Evolutionary conservation across 2,888 invertebrate genomes (phyloP).

Genomic region (Trisateles emortualis): DNA sequence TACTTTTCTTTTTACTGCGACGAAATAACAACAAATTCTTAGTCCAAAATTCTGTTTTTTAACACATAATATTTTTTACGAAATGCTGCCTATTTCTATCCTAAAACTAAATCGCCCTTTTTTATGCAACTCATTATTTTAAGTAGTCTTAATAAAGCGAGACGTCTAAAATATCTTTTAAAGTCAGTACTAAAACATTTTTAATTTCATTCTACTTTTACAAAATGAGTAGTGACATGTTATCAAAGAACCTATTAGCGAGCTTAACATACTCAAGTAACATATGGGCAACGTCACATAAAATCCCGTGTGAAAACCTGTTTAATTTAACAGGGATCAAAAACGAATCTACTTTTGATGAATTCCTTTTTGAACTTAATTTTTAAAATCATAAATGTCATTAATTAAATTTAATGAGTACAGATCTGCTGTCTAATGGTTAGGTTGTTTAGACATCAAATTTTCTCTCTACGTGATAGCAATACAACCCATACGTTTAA

Average conservation of each 20-base stretch:
- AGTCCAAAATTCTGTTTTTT: neutral
- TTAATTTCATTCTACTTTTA: constrained; percentile 28
- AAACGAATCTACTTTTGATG: constrained; percentile 25
- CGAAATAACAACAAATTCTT: neutral
- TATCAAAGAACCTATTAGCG: constrained; percentile 32
- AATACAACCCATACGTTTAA: too few species aligned
- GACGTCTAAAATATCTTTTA: neutral
- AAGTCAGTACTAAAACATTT: constrained; percentile 16
- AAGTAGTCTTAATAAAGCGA: neutral
- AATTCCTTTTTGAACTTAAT: neutral
- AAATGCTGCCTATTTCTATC: neutral
- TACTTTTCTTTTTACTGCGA: neutral
- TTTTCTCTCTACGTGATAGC: too few species aligned
- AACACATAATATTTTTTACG: neutral
- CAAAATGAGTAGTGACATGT: constrained; percentile 32
- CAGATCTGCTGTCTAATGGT: too few species aligned
- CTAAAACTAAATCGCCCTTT: neutral
- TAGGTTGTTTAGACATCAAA: too few species aligned
- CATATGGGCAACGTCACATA: constrained; percentile 19
- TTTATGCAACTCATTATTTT: neutral
- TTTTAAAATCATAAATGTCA: neutral
- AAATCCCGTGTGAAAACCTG: constrained; percentile 14
- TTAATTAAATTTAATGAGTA: too few species aligned
- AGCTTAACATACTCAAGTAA: constrained; percentile 3
- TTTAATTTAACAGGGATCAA: constrained; percentile 23